Conservation (phyloP, 2,113 vertebrate genomes). For the Callocephalon fimbriatum region DNA sequence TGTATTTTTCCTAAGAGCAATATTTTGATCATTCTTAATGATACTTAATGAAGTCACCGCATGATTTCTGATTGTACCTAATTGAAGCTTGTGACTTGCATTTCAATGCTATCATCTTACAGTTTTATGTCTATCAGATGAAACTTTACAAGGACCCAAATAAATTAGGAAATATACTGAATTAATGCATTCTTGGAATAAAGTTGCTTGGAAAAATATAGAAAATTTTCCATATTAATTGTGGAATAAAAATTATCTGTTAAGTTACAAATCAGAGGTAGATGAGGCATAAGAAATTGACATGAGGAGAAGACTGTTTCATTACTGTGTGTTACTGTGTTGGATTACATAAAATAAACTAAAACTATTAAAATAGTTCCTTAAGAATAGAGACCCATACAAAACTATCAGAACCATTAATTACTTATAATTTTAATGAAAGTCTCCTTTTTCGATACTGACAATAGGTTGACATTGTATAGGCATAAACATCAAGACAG, state of each 20-base stretch:
- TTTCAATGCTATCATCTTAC: slow-evolving; percentile 83
- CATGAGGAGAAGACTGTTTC: neutral
- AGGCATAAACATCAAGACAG: neutral
- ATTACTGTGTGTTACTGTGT: neutral
- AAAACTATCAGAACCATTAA: neutral
- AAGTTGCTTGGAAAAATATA: slow-evolving; percentile 32
- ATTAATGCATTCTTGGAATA: slow-evolving; percentile 49
- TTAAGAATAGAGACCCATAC: neutral
- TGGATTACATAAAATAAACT: neutral
- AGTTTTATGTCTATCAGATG: slow-evolving; percentile 78
- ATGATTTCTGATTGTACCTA: slow-evolving; percentile 89
- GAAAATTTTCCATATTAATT: slow-evolving; percentile 53
- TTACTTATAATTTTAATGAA: neutral
- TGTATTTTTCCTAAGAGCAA: slow-evolving; percentile 89
- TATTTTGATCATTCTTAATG: slow-evolving; percentile 90
- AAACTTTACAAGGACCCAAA: slow-evolving; percentile 68
- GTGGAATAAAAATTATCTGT: neutral
- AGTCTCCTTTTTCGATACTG: neutral
- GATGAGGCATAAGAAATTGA: neutral
- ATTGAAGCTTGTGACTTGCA: slow-evolving; percentile 88
- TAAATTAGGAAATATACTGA: slow-evolving; percentile 73
- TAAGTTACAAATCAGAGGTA: neutral
- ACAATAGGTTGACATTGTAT: neutral
- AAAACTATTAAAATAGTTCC: neutral
- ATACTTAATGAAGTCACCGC: slow-evolving; percentile 88